Base-by-base conservation (phyloP, 2,797 vertebrate species). In the Aldrovandia affinis region DNA sequence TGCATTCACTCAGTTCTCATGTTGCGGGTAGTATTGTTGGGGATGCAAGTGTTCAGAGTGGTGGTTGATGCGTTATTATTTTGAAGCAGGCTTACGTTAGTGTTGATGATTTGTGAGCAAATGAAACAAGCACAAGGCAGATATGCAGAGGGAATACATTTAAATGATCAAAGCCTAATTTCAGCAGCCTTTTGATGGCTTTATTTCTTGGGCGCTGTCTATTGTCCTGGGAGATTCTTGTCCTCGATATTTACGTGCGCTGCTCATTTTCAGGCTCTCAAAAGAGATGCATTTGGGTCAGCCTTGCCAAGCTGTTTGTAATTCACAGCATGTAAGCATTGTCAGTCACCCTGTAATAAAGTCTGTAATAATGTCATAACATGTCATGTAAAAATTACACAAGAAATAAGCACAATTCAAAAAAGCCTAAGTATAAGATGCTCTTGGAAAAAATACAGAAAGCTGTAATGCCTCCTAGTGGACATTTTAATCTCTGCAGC, bases 261-360 rank as follows among this genome's bases (percentile, higher is more conserved):
- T 22, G 20, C 39, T 20, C 0, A 8, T 44, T 75, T 44, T 8
- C 0, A 25, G 3, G 70, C 22, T 44, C 70, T 30, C 20, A 25
- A 70, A 75, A 39, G 22, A 75, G 22, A 44, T 10, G 22, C 70
- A 75, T 75, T 75, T 75, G 68, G 68, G 33, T 73, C 36, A 73
- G 36, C 14, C 8, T 75, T 75, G 36, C 22, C 39, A 42, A 8
- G 22, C 20, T 10, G 33, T n/a, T 22, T 42, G 25, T n/a, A 44
- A 75, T 70, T 70, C 1, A 20, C 33, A 18, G 70, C 39, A 42
- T 12, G 6, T 25, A 39, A 44, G 70, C 50, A 52, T 70, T 20
- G 39, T 57, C 55, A 57, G 12, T 57, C 55, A 15, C 18, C 22
- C 70, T 44, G 1, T 75, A 3, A 1, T 36, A 36, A 12, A 15